Evolutionary conservation across 2,113 vertebrate genomes (phyloP).

Genomic region (Salvelinus alpinus): DNA sequence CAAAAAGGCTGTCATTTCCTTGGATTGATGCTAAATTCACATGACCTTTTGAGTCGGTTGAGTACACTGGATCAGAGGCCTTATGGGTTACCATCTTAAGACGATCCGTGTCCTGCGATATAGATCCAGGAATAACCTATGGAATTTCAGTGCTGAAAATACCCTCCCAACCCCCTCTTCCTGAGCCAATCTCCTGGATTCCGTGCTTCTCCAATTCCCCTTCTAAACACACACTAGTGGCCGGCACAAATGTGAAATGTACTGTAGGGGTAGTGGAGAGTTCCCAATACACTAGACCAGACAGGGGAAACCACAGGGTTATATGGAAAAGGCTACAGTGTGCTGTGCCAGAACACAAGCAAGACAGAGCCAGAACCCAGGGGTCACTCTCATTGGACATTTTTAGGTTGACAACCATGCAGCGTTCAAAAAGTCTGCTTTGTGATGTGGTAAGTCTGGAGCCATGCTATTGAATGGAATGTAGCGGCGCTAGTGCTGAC

Average conservation of each 20-base stretch:
- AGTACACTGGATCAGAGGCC: slow-evolving; percentile 16
- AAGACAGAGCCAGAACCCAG: background rate
- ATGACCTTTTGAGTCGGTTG: slow-evolving; percentile 25
- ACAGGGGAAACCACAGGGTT: background rate
- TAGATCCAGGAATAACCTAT: slow-evolving; percentile 59
- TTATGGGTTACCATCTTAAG: slow-evolving; percentile 31
- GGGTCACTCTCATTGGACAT: background rate
- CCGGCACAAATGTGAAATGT: slow-evolving; percentile 30
- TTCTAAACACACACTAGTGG: slow-evolving; percentile 45
- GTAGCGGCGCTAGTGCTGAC: too few relatives aligned
- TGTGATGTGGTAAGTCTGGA: background rate
- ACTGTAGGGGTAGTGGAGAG: slow-evolving; percentile 37
- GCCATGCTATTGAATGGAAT: too few relatives aligned
- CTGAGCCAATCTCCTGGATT: slow-evolving; percentile 50
- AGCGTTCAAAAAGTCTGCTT: background rate
- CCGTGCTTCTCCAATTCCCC: slow-evolving; percentile 50
- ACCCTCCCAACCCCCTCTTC: slow-evolving; percentile 30
- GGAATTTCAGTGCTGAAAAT: slow-evolving; percentile 63
- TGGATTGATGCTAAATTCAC: slow-evolving; percentile 16
- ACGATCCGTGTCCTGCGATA: slow-evolving; percentile 31
- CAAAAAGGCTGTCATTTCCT: background rate
- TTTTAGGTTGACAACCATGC: background rate
- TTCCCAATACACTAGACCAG: slow-evolving; percentile 19
- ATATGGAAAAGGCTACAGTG: background rate
- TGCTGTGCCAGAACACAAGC: too few relatives aligned